phyloP scores from a whole-genome alignment of 1,140 invertebrate genomes.

The Drosophila rhopaloa region DNA sequence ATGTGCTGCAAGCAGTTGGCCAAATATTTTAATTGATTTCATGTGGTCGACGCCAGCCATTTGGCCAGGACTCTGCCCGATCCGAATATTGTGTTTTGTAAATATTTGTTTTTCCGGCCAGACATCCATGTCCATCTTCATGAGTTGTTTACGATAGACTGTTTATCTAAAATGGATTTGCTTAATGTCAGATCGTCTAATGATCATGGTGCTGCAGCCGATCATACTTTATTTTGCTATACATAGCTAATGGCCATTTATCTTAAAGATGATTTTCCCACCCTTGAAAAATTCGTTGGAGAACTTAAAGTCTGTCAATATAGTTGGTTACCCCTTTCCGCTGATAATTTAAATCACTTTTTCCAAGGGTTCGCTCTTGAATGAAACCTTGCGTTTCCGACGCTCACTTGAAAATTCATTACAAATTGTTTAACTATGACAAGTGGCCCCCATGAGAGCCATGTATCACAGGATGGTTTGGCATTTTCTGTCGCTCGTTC shows the following conservation, averaged over 20 bases:
- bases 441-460: conserved; percentile 33
- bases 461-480: conserved; percentile 34
- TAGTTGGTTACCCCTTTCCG: too few species aligned
- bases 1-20: conserved; percentile 53
- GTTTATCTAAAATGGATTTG: conserved; percentile 31
- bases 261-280: neutral
- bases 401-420: conserved; percentile 49
- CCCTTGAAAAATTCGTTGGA: neutral
- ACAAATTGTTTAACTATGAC: conserved; percentile 63
- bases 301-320: too few species aligned
- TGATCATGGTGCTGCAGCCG: neutral
- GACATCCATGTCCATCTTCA: conserved; percentile 31
- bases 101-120: conserved; percentile 56
- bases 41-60: conserved; percentile 43
- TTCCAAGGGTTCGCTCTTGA: too few species aligned
- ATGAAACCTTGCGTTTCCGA: neutral
- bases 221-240: conserved; percentile 1
- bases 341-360: too few species aligned
- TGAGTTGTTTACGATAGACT: conserved; percentile 48
- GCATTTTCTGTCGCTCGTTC: neutral
- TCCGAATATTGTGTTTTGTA: conserved; percentile 29
- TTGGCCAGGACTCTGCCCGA: neutral
- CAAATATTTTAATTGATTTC: conserved; percentile 79
- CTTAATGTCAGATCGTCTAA: conserved; percentile 23
- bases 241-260: neutral